phyloP scores from a whole-genome alignment of 2,113 vertebrate species.

The Rhynchomys soricoides region DNA sequence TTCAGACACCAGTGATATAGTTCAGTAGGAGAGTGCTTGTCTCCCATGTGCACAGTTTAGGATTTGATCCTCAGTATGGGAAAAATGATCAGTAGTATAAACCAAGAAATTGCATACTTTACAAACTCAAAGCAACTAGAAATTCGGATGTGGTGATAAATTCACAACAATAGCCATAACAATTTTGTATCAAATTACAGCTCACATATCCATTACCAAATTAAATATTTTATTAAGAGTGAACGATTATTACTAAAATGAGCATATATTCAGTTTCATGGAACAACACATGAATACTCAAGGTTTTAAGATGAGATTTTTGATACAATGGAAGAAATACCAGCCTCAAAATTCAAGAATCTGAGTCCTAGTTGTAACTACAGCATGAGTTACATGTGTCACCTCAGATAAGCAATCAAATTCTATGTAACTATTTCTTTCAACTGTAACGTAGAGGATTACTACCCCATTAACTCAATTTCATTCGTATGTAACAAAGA shows the following conservation, averaged over 20 bases:
- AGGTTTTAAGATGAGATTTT: neutral
- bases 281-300: neutral
- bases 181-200: neutral
- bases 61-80: neutral
- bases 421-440: neutral
- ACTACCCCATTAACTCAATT: neutral
- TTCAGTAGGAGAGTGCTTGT: neutral
- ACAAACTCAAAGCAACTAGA: neutral
- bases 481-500: neutral
- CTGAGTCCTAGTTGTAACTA: neutral
- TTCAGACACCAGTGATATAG: neutral
- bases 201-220: neutral
- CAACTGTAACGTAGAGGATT: neutral
- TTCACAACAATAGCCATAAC: neutral
- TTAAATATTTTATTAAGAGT: neutral
- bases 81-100: neutral
- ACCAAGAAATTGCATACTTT: neutral
- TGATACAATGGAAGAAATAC: neutral
- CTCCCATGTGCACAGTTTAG: neutral
- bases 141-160: neutral
- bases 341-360: neutral
- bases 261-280: neutral
- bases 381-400: fast-evolving
- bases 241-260: neutral
- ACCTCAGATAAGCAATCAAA: too few relatives aligned